Evolutionary conservation across 37 sponge, comb jelly and placozoan species (phyloP), one percentile per base, ranked within the genome.

Genomic region (Chondrosia reniformis): DNA sequence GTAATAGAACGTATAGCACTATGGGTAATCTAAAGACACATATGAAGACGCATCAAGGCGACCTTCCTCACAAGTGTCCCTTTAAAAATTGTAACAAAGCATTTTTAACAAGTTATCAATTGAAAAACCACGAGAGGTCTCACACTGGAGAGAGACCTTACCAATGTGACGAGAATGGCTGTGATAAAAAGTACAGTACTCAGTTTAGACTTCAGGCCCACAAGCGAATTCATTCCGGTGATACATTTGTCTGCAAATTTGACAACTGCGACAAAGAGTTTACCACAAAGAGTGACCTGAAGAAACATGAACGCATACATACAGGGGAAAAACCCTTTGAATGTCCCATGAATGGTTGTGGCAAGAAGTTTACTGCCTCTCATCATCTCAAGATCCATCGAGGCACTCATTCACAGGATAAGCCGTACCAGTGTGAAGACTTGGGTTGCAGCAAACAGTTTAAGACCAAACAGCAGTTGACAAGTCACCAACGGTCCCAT

Each of bases 111-210:
- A 88, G 89, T 0, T 94, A 94, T 67, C 78, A 89, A 33, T 84
- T 89, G n/a, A 91, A 91, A 37, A 75, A 84, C 39, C 95, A 94
- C 44, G 54, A 67, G 6, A 72, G 95, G 6, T 58, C 81, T 2
- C 95, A 94, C 84, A 94, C 95, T 0, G 95, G 95, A 2, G 94
- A 94, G 63, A 84, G 67, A 38, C 92, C 92, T 0, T 91, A 88
- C 71, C 19, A 63, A 56, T 94, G 95, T 55, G 80, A 85, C 30
- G 75, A 82, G 46, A 78, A 74, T 22, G 86, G 84, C 45, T 94
- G 95, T 33, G 83, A 87, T 33, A 91, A 82, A 28, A 43, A 82
- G 8, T 94, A 91, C 89, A 91, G 67, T 34, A 91, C 92, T 19
- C 80, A 45, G 74, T 94, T 91, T 44, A 58, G 95, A 45, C 86